These are phyloP conservation scores for Aplochiton taeniatus DNA, from an alignment of 2,797 vertebrate species.

Conservation along the genomic window DNA sequence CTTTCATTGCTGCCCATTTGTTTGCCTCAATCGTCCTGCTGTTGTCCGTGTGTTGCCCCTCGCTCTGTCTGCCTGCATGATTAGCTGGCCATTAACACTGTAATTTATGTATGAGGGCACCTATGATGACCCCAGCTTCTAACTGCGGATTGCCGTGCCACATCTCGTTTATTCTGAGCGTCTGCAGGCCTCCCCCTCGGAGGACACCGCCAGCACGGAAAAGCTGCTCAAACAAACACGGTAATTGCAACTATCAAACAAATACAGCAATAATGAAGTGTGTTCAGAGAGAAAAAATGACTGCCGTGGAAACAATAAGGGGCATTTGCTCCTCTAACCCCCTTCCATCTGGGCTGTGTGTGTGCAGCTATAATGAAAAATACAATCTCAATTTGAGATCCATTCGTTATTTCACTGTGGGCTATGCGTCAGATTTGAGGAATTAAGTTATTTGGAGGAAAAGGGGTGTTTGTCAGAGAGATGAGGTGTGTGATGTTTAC, in stretches of 20 bases:
- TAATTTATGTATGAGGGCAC: conserved; percentile 70
- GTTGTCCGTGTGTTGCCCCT: conserved; percentile 23
- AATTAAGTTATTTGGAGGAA: conserved; percentile 31
- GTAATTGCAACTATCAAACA: conserved; percentile 53
- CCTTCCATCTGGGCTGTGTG: conserved; percentile 32
- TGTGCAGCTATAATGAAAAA: conserved; percentile 56
- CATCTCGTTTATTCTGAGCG: conserved; percentile 63
- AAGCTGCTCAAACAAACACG: conserved; percentile 21
- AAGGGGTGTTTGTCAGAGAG: background rate
- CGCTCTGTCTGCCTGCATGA: conserved; percentile 54
- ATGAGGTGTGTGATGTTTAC: conserved; percentile 1
- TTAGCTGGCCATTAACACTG: conserved; percentile 65
- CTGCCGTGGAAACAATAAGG: conserved; percentile 56
- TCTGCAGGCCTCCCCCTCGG: conserved; percentile 38
- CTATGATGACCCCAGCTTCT: conserved; percentile 60
- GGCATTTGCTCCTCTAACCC: conserved; percentile 58
- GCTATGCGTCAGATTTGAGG: conserved; percentile 30
- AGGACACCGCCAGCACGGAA: conserved; percentile 28
- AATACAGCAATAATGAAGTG: conserved; percentile 59
- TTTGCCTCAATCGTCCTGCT: conserved; percentile 31
- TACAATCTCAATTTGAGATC: conserved; percentile 63
- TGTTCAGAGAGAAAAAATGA: conserved; percentile 29
- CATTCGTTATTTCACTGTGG: conserved; percentile 48
- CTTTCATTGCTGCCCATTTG: conserved; percentile 30
- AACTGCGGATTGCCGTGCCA: conserved; percentile 67